phyloP scores from a whole-genome alignment of 2,113 vertebrate genomes.

The Brachyhypopomus gauderio region DNA sequence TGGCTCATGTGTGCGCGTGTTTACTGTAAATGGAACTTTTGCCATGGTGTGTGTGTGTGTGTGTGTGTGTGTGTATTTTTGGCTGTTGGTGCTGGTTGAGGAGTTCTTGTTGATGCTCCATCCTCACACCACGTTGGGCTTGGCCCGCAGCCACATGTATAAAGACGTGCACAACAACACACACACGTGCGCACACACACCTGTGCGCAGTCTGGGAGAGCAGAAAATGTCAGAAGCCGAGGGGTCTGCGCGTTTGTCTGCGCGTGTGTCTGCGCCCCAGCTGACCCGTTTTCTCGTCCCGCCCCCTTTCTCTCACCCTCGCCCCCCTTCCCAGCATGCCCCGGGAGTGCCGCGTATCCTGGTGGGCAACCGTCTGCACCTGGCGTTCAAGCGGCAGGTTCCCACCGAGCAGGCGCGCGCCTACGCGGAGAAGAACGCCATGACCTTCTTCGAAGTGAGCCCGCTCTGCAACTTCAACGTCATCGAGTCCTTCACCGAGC shows the following conservation, averaged over 20 bases:
- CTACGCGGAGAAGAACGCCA: conserved; percentile 95
- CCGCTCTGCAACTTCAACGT: conserved; percentile 99
- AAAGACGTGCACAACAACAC: conserved; percentile 18
- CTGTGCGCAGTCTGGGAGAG: not conserved
- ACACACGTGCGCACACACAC: not conserved
- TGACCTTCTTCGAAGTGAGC: conserved; percentile 99
- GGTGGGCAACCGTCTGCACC: conserved; percentile 93
- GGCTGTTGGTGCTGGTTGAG: conserved; percentile 58
- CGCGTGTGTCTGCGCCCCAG: not conserved
- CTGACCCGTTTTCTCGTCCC: not conserved
- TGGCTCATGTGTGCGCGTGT: no score
- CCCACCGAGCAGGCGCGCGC: conserved; percentile 94
- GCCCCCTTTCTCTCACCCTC: not conserved
- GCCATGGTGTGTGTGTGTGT: no score
- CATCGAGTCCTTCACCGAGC: conserved; percentile 95
- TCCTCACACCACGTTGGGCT: conserved; percentile 33
- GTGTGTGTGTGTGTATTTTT: conserved; percentile 51
- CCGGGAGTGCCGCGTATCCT: conserved; percentile 95
- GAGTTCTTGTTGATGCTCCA: conserved; percentile 62
- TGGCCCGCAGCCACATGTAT: not conserved
- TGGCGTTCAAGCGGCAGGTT: conserved; percentile 96
- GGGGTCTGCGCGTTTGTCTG: not conserved
- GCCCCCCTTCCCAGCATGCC: conserved; percentile 79
- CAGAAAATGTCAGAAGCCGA: not conserved
- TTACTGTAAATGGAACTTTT: no score